Percentiles rank a stretch among this genome's conserved stretches.
Evolutionary conservation across 1,140 invertebrate species (phyloP).

Genomic region (Frieseomelitta varia): DNA sequence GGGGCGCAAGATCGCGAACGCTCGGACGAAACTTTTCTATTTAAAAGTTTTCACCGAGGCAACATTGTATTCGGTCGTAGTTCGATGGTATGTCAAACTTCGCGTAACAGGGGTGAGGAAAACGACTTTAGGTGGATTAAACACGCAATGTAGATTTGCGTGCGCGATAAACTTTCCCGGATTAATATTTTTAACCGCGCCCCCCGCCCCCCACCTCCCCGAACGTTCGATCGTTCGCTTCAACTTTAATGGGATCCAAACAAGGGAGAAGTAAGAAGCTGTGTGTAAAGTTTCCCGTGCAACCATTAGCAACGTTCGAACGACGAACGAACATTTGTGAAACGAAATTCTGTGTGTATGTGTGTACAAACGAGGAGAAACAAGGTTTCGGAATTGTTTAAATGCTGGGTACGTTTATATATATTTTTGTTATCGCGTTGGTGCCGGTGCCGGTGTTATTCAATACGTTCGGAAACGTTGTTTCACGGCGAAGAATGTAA

Average conservation of each 20-base stretch:
- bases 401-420: background rate
- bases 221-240: conserved; percentile 30
- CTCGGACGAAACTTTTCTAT: conserved; percentile 58
- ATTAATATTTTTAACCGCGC: conserved; percentile 42
- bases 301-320: too few relatives aligned
- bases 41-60: conserved; percentile 59
- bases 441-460: too few relatives aligned
- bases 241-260: conserved; percentile 35
- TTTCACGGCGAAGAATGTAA: background rate
- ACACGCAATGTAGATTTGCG: conserved; percentile 54
- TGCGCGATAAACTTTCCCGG: conserved; percentile 42
- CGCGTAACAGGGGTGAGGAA: background rate
- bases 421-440: background rate
- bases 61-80: conserved; percentile 26
- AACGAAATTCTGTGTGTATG: too few relatives aligned
- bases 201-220: background rate
- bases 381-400: background rate
- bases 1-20: conserved; percentile 32
- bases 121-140: conserved; percentile 39
- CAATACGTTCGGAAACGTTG: background rate
- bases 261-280: background rate
- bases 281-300: background rate
- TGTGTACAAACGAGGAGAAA: background rate
- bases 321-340: too few relatives aligned
- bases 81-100: conserved; percentile 38